Conservation (phyloP, 23 tunicate species). For the Halocynthia aurantium region DNA sequence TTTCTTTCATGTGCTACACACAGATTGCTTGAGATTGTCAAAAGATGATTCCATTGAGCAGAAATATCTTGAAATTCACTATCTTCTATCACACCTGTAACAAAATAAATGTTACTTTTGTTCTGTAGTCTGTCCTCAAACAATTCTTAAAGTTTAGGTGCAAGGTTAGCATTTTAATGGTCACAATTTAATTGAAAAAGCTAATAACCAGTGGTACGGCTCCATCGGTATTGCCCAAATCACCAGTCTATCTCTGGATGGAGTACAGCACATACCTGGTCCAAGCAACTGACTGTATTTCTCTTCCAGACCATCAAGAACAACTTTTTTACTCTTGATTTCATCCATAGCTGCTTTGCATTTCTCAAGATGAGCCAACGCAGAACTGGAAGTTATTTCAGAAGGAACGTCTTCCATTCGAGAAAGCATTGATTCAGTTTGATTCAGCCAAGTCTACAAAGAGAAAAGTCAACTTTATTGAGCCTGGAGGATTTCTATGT, state of each 20-base stretch:
- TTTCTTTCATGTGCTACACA: conserved; percentile 41
- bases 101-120: too few species aligned
- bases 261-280: conserved; percentile 17
- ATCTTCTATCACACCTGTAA: neutral
- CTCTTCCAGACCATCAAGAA: conserved; percentile 35
- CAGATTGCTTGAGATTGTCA: conserved; percentile 48
- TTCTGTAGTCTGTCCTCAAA: too few species aligned
- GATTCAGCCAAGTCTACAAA: conserved; percentile 40
- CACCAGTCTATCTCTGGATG: too few species aligned
- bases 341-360: conserved; percentile 46
- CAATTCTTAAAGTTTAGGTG: too few species aligned
- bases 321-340: conserved; percentile 38
- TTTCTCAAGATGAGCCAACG: conserved; percentile 35
- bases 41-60: conserved; percentile 71
- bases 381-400: conserved; percentile 31
- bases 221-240: too few species aligned
- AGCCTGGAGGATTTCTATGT: neutral
- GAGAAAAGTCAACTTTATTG: neutral
- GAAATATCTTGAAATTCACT: conserved; percentile 36
- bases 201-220: too few species aligned
- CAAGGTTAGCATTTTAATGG: too few species aligned
- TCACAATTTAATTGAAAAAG: too few species aligned
- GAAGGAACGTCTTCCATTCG: conserved; percentile 44
- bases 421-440: conserved; percentile 21
- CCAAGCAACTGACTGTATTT: conserved; percentile 40